phyloP scores from a whole-genome alignment of 2,113 vertebrate genomes.

The Sphyrna mokarran region DNA sequence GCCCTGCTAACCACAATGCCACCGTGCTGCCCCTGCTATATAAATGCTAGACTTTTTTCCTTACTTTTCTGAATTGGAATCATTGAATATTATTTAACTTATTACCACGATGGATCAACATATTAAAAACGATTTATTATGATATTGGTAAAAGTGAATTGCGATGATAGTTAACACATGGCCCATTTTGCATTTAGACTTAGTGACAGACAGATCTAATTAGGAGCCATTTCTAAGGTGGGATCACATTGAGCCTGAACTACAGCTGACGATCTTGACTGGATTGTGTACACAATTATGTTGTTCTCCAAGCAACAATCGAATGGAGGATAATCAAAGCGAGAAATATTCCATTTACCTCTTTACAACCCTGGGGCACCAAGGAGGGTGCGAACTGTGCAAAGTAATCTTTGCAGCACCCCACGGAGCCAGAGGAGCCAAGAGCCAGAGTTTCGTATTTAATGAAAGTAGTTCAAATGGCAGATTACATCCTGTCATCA shows the following conservation, averaged over 20 bases:
- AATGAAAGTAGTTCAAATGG: not conserved
- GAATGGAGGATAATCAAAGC: not conserved
- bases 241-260: not conserved
- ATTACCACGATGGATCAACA: not conserved
- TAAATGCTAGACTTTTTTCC: not conserved
- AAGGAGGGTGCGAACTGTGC: not conserved
- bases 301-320: not conserved
- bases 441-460: not conserved
- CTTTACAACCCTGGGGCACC: not conserved
- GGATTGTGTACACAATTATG: not conserved
- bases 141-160: not conserved
- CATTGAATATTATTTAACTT: not conserved
- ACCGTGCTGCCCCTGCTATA: not conserved
- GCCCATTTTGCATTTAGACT: not conserved
- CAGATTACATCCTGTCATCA: not conserved
- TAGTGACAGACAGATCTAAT: not conserved
- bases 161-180: not conserved
- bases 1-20: too few species aligned
- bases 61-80: not conserved
- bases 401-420: not conserved
- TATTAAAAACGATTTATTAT: not conserved
- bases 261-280: not conserved
- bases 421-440: not conserved
- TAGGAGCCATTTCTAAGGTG: not conserved
- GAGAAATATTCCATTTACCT: not conserved